phyloP scores from a whole-genome alignment of 2,888 invertebrate genomes.

The Polyploca ridens region DNA sequence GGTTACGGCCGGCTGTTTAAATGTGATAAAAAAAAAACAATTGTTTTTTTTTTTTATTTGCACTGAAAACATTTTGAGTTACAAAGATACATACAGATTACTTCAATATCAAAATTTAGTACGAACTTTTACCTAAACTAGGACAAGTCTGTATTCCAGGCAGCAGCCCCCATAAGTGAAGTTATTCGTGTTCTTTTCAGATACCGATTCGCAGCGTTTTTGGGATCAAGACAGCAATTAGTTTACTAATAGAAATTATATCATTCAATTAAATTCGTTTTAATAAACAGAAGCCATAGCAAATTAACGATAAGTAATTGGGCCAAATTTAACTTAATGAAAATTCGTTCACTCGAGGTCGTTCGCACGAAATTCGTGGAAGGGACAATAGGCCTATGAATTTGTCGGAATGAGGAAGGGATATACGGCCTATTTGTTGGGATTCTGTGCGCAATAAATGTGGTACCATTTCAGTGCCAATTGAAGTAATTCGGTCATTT shows the following conservation, averaged over 20 bases:
- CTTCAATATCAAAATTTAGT: too few relatives aligned
- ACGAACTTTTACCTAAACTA: too few relatives aligned
- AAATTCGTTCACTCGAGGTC: constrained; percentile 4
- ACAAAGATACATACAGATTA: too few relatives aligned
- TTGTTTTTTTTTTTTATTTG: too few relatives aligned
- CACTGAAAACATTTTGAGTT: too few relatives aligned
- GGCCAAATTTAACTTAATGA: background rate
- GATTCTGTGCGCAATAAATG: background rate
- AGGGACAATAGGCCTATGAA: background rate
- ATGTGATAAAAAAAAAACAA: too few relatives aligned
- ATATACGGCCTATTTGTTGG: background rate
- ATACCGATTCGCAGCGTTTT: too few relatives aligned
- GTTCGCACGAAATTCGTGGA: background rate
- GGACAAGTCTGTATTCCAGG: too few relatives aligned
- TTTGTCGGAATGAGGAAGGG: background rate
- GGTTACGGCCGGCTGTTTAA: too few relatives aligned
- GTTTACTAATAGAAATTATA: background rate
- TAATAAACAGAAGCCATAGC: background rate
- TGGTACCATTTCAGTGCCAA: background rate
- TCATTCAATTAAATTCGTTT: background rate
- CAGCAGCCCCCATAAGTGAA: too few relatives aligned
- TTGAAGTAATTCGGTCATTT: background rate
- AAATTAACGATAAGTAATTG: background rate
- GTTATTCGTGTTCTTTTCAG: too few relatives aligned
- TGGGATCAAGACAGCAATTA: too few relatives aligned